Base-by-base conservation (phyloP, 2,797 vertebrate genomes). In the Benthosema pterotum region DNA sequence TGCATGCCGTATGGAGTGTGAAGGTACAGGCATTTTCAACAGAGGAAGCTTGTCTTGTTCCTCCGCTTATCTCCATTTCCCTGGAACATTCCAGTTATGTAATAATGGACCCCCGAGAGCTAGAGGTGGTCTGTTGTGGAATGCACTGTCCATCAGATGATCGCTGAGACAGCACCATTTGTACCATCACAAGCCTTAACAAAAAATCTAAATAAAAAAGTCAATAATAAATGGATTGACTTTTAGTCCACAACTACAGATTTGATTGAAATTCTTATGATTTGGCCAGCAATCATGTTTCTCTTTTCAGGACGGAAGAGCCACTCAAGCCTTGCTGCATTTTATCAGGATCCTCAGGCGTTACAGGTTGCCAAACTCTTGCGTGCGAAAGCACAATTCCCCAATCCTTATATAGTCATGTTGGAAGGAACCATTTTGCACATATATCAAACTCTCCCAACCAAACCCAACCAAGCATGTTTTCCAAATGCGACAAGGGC, bases 401-500 rank as follows among this genome's bases (percentile, higher is more conserved):
- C 55, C 74, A 11, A 69, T 85, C 78, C 85, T 88, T 91, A 80
- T 91, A 87, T 89, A 86, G 83, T 83, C 78, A 82, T 59, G 22
- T 55, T 69, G 57, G 65, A 63, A 25, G 57, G 65, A 63, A 25
- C 74, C 73, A 60, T 60, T 56, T 60, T 79, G 74, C 61, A 52
- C n/a, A 17, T 64, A n/a, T 57, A 67, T 77, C 49, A 74, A 67
- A 77, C 54, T 47, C 62, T 42, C 71, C 22, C 22, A 66, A 78
- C 75, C 51, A 81, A 84, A 85, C 49, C 69, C 60, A 57, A n/a
- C 63, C 0, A 54, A 75, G 8, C 32, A 38, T 38, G 32, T 77
- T 84, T 77, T 77, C 55, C 49, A 57, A n/a, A 54, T 2, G 28
- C 16, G 42, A 22, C 42, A 42, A 56, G 45, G 16, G 16, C 12